Percentiles rank a stretch among this genome's conserved stretches.
phyloP scores from a whole-genome alignment of 1,140 invertebrate genomes.

The Leptestheria dahalacensis region DNA sequence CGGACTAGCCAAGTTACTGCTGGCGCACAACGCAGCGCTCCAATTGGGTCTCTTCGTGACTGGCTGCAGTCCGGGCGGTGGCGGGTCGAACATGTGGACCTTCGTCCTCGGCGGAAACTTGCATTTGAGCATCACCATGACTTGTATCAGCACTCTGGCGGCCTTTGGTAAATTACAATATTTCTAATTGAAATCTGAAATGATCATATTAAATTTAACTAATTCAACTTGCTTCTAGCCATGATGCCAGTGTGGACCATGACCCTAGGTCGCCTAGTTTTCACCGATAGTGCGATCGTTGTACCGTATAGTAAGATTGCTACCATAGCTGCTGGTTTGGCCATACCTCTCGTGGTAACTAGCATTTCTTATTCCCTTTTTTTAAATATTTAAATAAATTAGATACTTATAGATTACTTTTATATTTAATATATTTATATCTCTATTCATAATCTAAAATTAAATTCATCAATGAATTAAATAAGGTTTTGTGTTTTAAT shows the following conservation, averaged over 20 bases:
- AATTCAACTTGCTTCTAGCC: constrained; percentile 44
- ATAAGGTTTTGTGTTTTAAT: background rate
- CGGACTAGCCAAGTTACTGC: constrained; percentile 51
- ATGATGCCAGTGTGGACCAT: constrained; percentile 91
- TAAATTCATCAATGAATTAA: constrained; percentile 18
- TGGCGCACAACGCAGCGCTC: constrained; percentile 49
- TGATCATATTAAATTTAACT: background rate
- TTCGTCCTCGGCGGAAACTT: constrained; percentile 73
- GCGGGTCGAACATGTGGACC: constrained; percentile 89
- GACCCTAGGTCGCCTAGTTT: constrained; percentile 67
- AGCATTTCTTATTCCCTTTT: no score
- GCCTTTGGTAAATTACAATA: constrained; percentile 48
- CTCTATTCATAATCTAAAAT: no score
- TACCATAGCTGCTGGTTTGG: constrained; percentile 52
- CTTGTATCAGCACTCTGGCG: constrained; percentile 68
- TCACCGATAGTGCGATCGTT: constrained; percentile 45
- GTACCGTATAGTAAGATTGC: constrained; percentile 72
- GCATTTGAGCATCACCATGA: constrained; percentile 82
- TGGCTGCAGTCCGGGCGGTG: constrained; percentile 77
- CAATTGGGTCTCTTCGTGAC: constrained; percentile 80
- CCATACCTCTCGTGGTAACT: constrained; percentile 57
- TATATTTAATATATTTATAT: background rate
- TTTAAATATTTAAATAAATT: no score
- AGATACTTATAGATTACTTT: background rate
- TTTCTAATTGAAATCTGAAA: background rate